phyloP scores from a whole-genome alignment of 1,140 invertebrate species.

The Lithobius niger region DNA sequence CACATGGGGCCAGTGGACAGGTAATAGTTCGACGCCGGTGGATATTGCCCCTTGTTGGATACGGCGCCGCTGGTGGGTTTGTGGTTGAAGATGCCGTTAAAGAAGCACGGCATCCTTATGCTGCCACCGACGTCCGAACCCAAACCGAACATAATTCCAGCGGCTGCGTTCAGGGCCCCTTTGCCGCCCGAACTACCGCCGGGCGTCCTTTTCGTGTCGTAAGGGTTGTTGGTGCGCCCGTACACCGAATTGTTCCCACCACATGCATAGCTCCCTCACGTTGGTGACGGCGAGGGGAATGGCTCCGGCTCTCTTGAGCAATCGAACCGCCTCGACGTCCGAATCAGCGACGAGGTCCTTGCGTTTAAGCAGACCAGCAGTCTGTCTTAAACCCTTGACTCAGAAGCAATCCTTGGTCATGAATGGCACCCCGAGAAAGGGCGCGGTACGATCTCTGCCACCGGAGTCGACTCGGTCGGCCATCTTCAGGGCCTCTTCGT shows the following conservation, averaged over 20 bases:
- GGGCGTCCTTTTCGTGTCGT: constrained; percentile 68
- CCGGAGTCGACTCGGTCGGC: constrained; percentile 54
- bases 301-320: constrained; percentile 49
- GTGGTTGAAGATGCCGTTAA: constrained; percentile 92
- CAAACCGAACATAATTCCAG: constrained; percentile 68
- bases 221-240: constrained; percentile 73
- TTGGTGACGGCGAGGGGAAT: constrained; percentile 66
- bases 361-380: constrained; percentile 39
- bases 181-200: constrained; percentile 59
- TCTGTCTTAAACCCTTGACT: constrained; percentile 44
- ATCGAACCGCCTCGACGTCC: constrained; percentile 50
- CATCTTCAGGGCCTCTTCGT: constrained; percentile 56
- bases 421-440: constrained; percentile 72
- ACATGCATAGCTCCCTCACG: constrained; percentile 66
- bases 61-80: constrained; percentile 69
- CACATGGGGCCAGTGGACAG: constrained; percentile 79
- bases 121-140: constrained; percentile 94
- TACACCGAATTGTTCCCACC: constrained; percentile 86
- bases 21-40: constrained; percentile 50
- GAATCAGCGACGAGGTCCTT: constrained; percentile 36
- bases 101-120: constrained; percentile 85
- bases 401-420: constrained; percentile 64
- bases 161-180: constrained; percentile 49
- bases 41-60: constrained; percentile 67
- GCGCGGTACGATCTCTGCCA: constrained; percentile 47